phyloP scores from a whole-genome alignment of 2,797 vertebrate genomes.

The Cebuella pygmaea region DNA sequence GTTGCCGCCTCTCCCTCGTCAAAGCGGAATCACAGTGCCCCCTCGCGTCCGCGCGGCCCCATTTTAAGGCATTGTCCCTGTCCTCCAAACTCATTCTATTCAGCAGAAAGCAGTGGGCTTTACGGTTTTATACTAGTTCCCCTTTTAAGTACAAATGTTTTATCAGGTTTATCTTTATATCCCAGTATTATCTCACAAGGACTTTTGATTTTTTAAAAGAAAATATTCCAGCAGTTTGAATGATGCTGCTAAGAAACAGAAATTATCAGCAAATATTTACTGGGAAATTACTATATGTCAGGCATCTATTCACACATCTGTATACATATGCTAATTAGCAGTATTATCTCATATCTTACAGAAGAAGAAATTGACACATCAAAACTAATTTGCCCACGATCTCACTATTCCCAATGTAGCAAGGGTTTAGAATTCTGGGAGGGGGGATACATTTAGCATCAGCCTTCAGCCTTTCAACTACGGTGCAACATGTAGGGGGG shows the following conservation, averaged over 20 bases:
- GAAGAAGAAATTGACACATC: neutral
- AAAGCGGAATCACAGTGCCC: conserved; percentile 78
- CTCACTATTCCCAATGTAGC: neutral
- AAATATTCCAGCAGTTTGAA: neutral
- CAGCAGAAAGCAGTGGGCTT: neutral
- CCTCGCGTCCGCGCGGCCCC: conserved; percentile 31
- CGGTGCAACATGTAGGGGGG: neutral
- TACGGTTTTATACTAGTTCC: neutral
- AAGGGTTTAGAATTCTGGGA: neutral
- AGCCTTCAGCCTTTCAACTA: neutral
- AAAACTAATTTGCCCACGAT: neutral
- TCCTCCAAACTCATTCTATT: neutral
- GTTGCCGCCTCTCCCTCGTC: accelerated
- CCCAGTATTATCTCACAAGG: neutral
- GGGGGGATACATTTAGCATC: neutral
- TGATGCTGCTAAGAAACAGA: neutral
- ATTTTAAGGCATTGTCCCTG: conserved; percentile 42
- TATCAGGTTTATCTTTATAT: neutral
- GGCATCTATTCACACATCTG: neutral
- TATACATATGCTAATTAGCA: neutral
- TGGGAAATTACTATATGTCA: neutral
- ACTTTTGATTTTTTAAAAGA: neutral
- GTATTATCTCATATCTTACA: neutral
- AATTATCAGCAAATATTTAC: neutral
- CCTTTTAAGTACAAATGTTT: neutral